Evolutionary conservation across 2,113 vertebrate genomes (phyloP).

Genomic region (Ifrita kowaldi): DNA sequence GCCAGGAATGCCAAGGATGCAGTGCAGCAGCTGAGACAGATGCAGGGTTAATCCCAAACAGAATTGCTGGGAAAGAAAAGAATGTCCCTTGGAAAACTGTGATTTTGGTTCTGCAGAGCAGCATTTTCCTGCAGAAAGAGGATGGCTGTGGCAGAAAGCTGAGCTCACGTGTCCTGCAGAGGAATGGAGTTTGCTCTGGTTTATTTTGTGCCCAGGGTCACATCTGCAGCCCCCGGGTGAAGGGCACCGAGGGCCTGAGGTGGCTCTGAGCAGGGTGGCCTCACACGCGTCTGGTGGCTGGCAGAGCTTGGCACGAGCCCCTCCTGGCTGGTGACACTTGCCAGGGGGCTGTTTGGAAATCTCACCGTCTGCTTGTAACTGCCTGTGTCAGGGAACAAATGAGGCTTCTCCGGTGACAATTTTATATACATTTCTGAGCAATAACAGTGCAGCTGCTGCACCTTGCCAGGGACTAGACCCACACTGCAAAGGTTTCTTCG

Average conservation of each 20-base stretch:
- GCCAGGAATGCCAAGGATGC: background rate
- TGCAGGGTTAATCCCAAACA: background rate
- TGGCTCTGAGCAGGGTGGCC: background rate
- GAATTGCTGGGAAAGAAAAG: background rate
- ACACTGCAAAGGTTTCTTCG: background rate
- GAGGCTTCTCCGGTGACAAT: background rate
- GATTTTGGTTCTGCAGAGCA: background rate
- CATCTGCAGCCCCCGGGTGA: accelerated
- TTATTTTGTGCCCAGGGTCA: background rate
- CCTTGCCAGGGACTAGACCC: background rate
- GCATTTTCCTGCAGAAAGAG: background rate
- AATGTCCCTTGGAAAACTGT: background rate
- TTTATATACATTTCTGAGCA: background rate
- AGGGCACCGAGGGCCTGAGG: accelerated
- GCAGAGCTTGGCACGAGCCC: background rate
- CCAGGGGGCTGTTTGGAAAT: background rate
- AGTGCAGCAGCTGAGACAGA: background rate
- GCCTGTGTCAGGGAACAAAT: background rate
- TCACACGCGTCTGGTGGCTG: accelerated
- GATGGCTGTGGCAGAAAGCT: background rate
- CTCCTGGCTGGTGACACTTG: background rate
- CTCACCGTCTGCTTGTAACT: background rate
- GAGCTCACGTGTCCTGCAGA: background rate
- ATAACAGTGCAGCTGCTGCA: background rate
- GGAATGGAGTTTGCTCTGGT: background rate